These are phyloP conservation scores for Remorina albescens DNA, from an alignment of 2,797 vertebrate species.

Conservation along the genomic window DNA sequence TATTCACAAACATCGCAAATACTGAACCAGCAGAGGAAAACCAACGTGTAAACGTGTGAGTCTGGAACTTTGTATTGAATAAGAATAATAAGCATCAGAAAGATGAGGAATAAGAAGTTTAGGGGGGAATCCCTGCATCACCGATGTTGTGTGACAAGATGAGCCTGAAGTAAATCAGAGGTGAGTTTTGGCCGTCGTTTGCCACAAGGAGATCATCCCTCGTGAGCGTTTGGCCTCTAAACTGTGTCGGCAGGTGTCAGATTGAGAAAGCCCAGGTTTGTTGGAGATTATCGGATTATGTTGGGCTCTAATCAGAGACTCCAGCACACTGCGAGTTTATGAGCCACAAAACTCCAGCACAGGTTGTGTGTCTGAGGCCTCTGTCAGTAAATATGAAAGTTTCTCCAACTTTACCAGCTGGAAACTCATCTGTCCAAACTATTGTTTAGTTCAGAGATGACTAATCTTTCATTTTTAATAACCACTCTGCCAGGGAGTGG, in stretches of 20 bases:
- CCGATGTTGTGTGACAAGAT: neutral
- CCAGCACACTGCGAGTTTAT: slow-evolving; percentile 30
- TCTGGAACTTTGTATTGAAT: neutral
- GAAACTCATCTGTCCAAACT: neutral
- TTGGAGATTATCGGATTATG: slow-evolving; percentile 61
- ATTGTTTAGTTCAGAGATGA: neutral
- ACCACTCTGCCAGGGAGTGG: neutral
- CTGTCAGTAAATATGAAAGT: neutral
- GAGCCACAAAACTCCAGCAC: neutral
- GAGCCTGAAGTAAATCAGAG: neutral
- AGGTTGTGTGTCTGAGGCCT: neutral
- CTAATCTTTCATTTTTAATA: neutral
- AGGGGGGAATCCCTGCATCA: neutral
- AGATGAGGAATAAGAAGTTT: neutral
- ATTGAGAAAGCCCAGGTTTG: slow-evolving; percentile 32
- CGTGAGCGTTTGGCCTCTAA: slow-evolving; percentile 14
- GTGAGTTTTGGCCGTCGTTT: neutral
- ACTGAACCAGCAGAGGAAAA: neutral
- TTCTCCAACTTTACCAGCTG: neutral
- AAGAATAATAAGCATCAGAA: neutral
- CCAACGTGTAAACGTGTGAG: neutral
- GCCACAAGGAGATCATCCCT: neutral
- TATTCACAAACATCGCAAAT: neutral
- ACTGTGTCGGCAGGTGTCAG: slow-evolving; percentile 14
- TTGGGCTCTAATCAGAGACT: slow-evolving; percentile 57